phyloP scores from a whole-genome alignment of 2,888 invertebrate genomes.

The Microdon myrmicae region DNA sequence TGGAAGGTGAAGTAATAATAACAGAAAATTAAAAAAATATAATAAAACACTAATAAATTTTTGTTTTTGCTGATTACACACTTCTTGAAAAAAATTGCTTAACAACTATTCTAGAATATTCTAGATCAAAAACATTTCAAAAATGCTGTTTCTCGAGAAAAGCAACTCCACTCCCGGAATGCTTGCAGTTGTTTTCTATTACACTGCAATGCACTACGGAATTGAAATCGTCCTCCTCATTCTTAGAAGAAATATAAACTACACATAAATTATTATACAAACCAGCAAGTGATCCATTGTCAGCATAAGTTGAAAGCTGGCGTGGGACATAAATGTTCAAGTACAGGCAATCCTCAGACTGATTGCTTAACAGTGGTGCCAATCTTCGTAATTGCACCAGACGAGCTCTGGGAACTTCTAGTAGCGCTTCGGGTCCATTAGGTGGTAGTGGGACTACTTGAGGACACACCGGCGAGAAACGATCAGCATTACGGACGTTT shows the following conservation, averaged over 20 bases:
- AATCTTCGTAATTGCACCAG: slow-evolving; percentile 86
- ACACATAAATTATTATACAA: slow-evolving; percentile 7
- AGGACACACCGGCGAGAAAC: slow-evolving; percentile 87
- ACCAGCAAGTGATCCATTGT: slow-evolving; percentile 15
- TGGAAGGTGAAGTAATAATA: too few species aligned
- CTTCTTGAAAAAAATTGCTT: too few species aligned
- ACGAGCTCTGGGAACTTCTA: slow-evolving; percentile 83
- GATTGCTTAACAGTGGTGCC: slow-evolving; percentile 85
- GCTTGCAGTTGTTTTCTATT: slow-evolving; percentile 83
- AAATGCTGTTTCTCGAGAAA: slow-evolving; percentile 58
- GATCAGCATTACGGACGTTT: slow-evolving; percentile 81
- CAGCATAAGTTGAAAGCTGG: slow-evolving; percentile 62
- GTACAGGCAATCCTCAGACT: slow-evolving; percentile 98
- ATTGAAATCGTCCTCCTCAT: slow-evolving; percentile 73
- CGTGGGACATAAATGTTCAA: slow-evolving; percentile 94
- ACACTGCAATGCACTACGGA: slow-evolving; percentile 98
- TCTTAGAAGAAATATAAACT: neutral
- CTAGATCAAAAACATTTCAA: too few species aligned
- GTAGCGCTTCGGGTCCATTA: slow-evolving; percentile 69
- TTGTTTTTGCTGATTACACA: too few species aligned
- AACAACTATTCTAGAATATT: too few species aligned
- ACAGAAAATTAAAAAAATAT: neutral
- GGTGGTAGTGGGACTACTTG: slow-evolving; percentile 77
- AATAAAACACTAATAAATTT: too few species aligned
- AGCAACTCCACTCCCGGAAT: slow-evolving; percentile 92